These are phyloP conservation scores for Lacanobia wlatinum DNA, from an alignment of 2,888 invertebrate genomes.

Conservation along the genomic window DNA sequence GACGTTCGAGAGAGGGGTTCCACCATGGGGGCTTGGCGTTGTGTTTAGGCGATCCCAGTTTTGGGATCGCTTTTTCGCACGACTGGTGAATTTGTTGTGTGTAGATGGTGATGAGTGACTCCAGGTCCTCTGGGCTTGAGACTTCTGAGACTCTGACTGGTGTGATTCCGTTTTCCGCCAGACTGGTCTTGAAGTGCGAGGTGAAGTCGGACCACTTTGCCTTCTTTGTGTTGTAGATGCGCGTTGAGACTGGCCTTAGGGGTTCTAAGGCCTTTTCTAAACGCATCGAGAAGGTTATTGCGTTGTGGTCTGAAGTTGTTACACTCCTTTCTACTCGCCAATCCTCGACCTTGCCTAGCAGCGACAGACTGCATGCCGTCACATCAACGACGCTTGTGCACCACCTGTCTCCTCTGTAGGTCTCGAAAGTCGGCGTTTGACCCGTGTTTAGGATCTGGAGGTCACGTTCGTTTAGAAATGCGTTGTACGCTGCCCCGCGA, in stretches of 20 bases:
- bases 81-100: too few species aligned
- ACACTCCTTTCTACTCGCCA: conserved; percentile 35
- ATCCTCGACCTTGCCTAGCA: too few species aligned
- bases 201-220: background rate
- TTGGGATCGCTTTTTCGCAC: too few species aligned
- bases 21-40: conserved; percentile 18
- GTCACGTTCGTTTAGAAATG: conserved; percentile 49
- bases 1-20: conserved; percentile 1
- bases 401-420: too few species aligned
- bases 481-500: conserved; percentile 43
- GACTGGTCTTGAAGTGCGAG: background rate
- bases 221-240: conserved; percentile 21
- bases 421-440: too few species aligned
- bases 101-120: too few species aligned
- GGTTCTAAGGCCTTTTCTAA: background rate
- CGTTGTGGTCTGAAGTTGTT: conserved; percentile 10
- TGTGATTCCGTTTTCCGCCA: background rate
- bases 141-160: background rate
- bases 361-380: too few species aligned
- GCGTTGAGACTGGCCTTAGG: conserved; percentile 8
- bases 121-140: too few species aligned
- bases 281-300: conserved; percentile 19
- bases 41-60: too few species aligned
- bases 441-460: conserved; percentile 37
- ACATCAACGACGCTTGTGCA: too few species aligned